Base-by-base conservation (phyloP, 2,888 invertebrate species). In the Drosophila affinis region DNA sequence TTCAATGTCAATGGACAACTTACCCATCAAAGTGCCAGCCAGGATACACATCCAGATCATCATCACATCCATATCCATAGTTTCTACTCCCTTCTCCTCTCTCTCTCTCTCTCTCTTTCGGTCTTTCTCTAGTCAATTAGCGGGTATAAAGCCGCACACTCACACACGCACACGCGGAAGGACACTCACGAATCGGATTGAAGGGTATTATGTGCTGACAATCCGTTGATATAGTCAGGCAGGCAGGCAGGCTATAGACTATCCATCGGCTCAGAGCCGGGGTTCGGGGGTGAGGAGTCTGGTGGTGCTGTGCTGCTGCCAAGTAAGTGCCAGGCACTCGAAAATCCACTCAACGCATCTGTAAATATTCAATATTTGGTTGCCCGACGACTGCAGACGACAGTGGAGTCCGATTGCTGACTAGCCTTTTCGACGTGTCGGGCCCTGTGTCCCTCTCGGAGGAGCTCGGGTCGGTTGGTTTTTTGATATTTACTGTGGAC, bases 311-410 rank as follows among this genome's bases (percentile, higher is more conserved):
- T 48, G 52, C 69, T 49, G 52, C 65, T 69, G 72, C 14, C 39
- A 39, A 39, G 39, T 86, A 78, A 88, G 89, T 86, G 87, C 89
- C 89, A 77, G 72, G 62, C 89, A 86, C 89, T 89, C 88, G 81
- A 86, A 75, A 80, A 72, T 88, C 87, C 88, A 86, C 86, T 86
- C 89, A 79, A 87, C 74, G 89, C 77, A 81, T 89, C 77, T 86
- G 89, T 89, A 86, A 86, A 89, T 86, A 86, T 86, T 88, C 84
- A 89, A 86, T 89, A 86, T 89, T 89, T 88, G 88, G 88, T 60
- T 75, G 87, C 70, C 58, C 54, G 57, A 61, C 58, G 39, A 57
- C 7, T 39, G 29, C 27, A 27, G 27, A 27, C 56, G 14, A 53
- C 39, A 21, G 21, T 21, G 2, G 49, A 56, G 49, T 46, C 53